Conservation (phyloP, 2,888 invertebrate genomes). For the Limnephilus marmoratus region DNA sequence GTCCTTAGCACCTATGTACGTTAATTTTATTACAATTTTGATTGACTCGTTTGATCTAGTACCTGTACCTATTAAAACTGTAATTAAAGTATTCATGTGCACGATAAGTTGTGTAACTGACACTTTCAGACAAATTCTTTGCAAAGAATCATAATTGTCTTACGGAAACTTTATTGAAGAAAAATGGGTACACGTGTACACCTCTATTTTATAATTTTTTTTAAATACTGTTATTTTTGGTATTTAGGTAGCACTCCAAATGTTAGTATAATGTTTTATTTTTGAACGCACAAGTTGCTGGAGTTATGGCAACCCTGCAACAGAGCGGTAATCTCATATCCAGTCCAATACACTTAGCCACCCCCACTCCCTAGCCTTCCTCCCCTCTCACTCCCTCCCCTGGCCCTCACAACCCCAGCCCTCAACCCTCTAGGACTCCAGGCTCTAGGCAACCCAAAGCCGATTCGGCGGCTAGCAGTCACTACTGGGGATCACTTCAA, state of each 20-base stretch:
- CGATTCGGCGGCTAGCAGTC: neutral
- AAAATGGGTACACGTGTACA: too few species aligned
- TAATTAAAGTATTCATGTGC: too few species aligned
- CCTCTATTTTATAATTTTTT: too few species aligned
- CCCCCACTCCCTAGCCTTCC: conserved; percentile 33
- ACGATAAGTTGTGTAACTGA: too few species aligned
- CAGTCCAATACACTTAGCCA: conserved; percentile 65
- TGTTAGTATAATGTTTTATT: neutral
- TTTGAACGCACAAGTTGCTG: neutral
- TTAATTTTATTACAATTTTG: too few species aligned
- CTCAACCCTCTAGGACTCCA: neutral
- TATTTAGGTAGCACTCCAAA: neutral
- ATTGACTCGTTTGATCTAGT: too few species aligned
- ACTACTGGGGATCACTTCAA: conserved; percentile 7
- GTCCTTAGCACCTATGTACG: too few species aligned
- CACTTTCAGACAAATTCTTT: too few species aligned
- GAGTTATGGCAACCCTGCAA: conserved; percentile 55
- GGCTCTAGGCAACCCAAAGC: neutral
- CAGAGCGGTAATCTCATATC: conserved; percentile 56
- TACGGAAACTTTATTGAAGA: too few species aligned
- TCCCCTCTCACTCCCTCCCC: neutral
- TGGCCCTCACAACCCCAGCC: conserved; percentile 12
- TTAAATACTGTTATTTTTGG: too few species aligned
- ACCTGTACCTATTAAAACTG: too few species aligned
- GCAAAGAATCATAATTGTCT: too few species aligned